These are phyloP conservation scores for Hapalemur alaotrensis DNA, from an alignment of 2,797 vertebrate species.

Conservation along the genomic window DNA sequence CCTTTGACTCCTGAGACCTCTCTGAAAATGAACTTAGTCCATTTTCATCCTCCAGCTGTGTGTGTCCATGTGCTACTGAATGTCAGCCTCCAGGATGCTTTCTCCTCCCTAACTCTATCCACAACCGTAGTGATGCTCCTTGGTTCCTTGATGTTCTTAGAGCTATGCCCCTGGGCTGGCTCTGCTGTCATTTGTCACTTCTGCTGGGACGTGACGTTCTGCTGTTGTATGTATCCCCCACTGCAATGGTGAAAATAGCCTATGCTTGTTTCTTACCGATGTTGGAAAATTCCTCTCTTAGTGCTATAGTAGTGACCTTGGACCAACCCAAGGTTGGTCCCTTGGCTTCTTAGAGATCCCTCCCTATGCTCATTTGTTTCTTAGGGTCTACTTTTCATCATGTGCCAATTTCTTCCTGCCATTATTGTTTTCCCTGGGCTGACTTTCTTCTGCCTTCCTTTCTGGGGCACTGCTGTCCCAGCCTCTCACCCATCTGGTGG, in stretches of 20 bases:
- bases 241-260: neutral
- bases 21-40: rapidly evolving
- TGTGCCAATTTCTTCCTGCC: neutral
- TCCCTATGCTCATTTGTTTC: rapidly evolving
- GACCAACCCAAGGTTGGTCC: too few relatives aligned
- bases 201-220: rapidly evolving
- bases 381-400: neutral
- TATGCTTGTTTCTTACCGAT: neutral
- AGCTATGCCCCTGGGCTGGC: neutral
- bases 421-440: too few relatives aligned
- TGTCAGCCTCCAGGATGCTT: rapidly evolving
- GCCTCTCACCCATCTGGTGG: neutral
- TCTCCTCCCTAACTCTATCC: rapidly evolving
- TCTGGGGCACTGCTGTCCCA: neutral
- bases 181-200: neutral
- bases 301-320: neutral
- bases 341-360: neutral
- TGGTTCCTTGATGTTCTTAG: neutral
- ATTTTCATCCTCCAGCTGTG: rapidly evolving
- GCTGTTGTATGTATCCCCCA: neutral
- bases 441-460: rapidly evolving
- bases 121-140: rapidly evolving
- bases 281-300: neutral
- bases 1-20: rapidly evolving
- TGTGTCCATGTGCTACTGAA: rapidly evolving